Evolutionary conservation across 1,140 invertebrate genomes (phyloP).

Genomic region (Polypedilum vanderplanki): DNA sequence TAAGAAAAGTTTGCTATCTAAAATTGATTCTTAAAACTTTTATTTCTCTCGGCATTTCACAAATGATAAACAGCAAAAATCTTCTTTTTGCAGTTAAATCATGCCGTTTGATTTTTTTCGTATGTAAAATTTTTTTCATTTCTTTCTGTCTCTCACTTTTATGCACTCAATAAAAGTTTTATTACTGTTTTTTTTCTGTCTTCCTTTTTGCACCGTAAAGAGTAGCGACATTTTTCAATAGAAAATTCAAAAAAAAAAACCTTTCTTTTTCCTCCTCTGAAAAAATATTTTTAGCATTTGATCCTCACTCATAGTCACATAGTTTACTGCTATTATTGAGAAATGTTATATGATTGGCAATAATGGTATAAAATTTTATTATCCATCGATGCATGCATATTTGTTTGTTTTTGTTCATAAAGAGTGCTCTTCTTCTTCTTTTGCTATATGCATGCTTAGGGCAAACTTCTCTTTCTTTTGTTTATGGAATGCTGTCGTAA

Average conservation of each 20-base stretch:
- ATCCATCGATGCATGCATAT: background rate
- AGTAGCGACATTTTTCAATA: conserved; percentile 5
- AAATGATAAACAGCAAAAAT: too few species aligned
- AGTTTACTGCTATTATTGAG: background rate
- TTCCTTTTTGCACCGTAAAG: background rate
- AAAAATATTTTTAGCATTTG: background rate
- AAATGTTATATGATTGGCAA: conserved; percentile 19
- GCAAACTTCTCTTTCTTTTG: background rate
- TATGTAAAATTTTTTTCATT: background rate
- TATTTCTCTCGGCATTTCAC: too few species aligned
- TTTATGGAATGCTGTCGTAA: background rate
- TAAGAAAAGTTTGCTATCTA: too few species aligned
- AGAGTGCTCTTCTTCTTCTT: background rate
- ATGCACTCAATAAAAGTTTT: background rate
- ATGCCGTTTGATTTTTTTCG: too few species aligned
- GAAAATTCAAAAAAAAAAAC: background rate
- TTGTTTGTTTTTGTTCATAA: background rate
- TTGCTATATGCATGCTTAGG: background rate
- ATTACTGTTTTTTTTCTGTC: background rate
- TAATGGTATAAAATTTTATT: conserved; percentile 20
- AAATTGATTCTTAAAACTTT: too few species aligned
- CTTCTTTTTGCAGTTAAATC: too few species aligned
- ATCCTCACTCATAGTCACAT: background rate
- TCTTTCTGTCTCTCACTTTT: background rate
- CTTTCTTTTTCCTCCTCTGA: background rate